Percentiles rank a stretch among this genome's conserved stretches.
phyloP scores from a whole-genome alignment of 2,113 vertebrate species.

The Galemys pyrenaicus region DNA sequence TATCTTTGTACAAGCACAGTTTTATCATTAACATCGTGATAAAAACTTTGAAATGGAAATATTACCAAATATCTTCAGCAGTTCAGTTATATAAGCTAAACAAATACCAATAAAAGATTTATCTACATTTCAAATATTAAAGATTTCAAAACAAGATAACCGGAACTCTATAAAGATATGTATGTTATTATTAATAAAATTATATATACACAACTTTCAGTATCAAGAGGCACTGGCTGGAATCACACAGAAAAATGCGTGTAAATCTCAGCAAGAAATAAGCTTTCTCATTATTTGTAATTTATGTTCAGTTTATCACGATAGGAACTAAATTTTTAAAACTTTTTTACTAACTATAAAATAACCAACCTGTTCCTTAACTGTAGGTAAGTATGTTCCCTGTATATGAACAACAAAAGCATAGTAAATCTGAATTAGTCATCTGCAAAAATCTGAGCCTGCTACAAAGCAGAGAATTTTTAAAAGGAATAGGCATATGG shows the following conservation, averaged over 20 bases:
- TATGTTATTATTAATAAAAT: background rate
- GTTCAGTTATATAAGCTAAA: background rate
- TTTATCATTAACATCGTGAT: constrained; percentile 19
- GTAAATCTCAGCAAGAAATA: background rate
- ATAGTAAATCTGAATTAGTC: background rate
- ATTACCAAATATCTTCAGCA: background rate
- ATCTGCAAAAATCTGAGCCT: background rate
- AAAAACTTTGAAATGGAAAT: constrained; percentile 29
- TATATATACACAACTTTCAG: background rate
- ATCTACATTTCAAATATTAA: background rate
- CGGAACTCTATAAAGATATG: background rate
- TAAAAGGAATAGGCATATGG: background rate
- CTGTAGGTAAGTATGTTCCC: background rate
- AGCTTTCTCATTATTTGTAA: background rate
- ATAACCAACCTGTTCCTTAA: background rate
- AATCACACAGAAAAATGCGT: background rate
- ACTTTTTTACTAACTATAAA: background rate
- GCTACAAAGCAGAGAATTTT: background rate
- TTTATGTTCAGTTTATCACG: background rate
- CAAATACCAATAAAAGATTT: background rate
- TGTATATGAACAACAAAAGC: background rate
- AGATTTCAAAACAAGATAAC: background rate
- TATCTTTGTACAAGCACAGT: background rate
- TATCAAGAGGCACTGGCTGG: background rate
- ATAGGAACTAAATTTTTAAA: background rate